Base-by-base conservation (phyloP, 2,797 vertebrate species). In the Esox lucius region DNA sequence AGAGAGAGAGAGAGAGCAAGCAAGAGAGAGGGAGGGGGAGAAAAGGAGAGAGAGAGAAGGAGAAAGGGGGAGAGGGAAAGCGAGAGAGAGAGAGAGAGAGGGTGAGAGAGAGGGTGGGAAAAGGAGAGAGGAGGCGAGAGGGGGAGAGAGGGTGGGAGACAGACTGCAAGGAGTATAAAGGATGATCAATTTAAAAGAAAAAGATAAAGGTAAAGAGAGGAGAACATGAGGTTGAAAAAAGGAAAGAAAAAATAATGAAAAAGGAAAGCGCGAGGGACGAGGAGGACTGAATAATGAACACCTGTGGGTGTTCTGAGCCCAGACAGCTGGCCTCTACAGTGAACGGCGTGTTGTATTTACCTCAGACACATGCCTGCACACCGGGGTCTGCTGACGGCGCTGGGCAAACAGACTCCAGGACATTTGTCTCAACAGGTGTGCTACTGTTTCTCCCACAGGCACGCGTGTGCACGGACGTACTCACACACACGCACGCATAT, bases 381-480 rank as follows among this genome's bases (percentile, higher is more conserved):
- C 79, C 83, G 3, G 35, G 35, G 3, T 39, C 35, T 39, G 7
- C 35, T 3, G 3, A 7, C 39, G 35, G 35, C 3, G 35, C 35
- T 7, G 7, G 35, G 3, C 42, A 65, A 12, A 73, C 59, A 73
- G 90, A 83, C 80, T 89, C 33, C 72, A 70, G 71, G 78, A 67
- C 13, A 68, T 78, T 86, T 83, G 80, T 80, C 83, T 83, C 84
- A 90, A 89, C 91, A 92, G 91, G 91, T 93, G 91, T 86, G 81
- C 79, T 77, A 79, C 87, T 87, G 85, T 89, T 90, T 81, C 88
- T 80, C 62, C 28, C 35, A 48, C 19, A 62, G 39, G 56, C 73
- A 56, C 80, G 78, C 71, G 74, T 79, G 68, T 70, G 39, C 42
- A 42, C 15, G n/a, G n/a, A 70, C 68, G 42, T 67, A 31, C 80